phyloP scores from a whole-genome alignment of 2,888 invertebrate genomes.

The Cosmopolites sordidus region DNA sequence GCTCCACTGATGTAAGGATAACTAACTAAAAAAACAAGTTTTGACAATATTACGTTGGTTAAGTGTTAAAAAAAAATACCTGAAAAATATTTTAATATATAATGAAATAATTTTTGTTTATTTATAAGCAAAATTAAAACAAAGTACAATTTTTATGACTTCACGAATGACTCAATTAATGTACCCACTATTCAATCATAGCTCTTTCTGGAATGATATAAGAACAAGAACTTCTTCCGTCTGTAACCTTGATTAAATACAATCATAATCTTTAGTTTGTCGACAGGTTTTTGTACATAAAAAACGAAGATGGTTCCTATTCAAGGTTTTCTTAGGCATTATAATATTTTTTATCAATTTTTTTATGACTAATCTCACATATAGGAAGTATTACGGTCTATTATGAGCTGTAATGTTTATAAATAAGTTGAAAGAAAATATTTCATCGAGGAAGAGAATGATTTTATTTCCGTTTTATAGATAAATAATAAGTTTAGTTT shows the following conservation, averaged over 20 bases:
- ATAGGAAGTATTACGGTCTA: conserved; percentile 10
- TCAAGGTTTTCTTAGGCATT: conserved; percentile 14
- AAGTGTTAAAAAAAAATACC: no score
- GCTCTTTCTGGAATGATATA: no score
- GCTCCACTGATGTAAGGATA: conserved; percentile 16
- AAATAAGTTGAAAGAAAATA: conserved; percentile 2
- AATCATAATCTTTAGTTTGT: conserved; percentile 10
- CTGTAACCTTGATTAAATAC: conserved; percentile 15
- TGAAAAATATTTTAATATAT: no score
- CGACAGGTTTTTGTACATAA: conserved; percentile 12
- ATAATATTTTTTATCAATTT: conserved; percentile 10
- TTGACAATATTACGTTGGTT: no score
- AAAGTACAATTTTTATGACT: no score
- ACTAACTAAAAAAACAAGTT: no score
- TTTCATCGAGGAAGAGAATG: not conserved
- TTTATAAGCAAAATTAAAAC: no score
- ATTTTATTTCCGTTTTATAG: not conserved
- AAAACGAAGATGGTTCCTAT: conserved; percentile 12
- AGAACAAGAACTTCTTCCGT: not conserved
- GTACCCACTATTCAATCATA: no score
- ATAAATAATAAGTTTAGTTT: conserved; percentile 2
- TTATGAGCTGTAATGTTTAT: conserved; percentile 12
- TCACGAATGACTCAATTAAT: no score
- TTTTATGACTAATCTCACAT: conserved; percentile 9
- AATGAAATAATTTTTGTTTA: no score